Evolutionary conservation across 2,888 invertebrate genomes (phyloP).

Genomic region (Pseudanteris insignis): DNA sequence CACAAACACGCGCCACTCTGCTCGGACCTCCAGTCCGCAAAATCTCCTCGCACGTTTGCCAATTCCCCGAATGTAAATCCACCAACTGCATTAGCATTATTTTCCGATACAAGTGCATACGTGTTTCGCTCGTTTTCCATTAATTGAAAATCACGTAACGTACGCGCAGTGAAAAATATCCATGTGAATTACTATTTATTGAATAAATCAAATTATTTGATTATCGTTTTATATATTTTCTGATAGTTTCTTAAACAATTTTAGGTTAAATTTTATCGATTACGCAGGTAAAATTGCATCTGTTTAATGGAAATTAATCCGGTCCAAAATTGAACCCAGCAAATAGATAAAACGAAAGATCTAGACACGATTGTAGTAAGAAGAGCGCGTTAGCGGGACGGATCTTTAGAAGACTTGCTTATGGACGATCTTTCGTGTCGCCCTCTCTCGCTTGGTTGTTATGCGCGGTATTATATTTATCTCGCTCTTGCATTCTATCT

Average conservation of each 20-base stretch:
- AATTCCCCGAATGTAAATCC: constrained; percentile 14
- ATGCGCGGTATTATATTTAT: constrained; percentile 58
- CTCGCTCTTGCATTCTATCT: constrained; percentile 60
- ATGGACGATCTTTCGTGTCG: constrained; percentile 39
- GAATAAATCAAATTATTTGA: no score
- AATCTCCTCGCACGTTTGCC: constrained; percentile 16
- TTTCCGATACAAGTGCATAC: constrained; percentile 6
- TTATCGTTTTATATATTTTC: no score
- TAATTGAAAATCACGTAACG: no score
- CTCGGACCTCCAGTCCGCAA: constrained; percentile 36
- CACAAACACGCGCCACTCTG: constrained; percentile 33
- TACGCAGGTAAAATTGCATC: no score
- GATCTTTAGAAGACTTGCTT: constrained; percentile 28
- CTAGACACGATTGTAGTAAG: constrained; percentile 21
- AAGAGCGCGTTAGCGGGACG: constrained; percentile 27
- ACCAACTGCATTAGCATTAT: constrained; percentile 12
- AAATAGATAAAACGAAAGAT: constrained; percentile 15
- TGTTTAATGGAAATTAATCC: not conserved
- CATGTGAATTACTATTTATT: no score
- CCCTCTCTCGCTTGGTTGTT: constrained; percentile 51
- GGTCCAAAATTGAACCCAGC: constrained; percentile 4
- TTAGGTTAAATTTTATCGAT: no score
- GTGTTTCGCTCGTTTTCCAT: no score
- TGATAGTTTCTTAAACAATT: no score
- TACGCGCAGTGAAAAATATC: no score